Evolutionary conservation across 1,140 invertebrate species (phyloP), one percentile per base, ranked within the genome.

Genomic region (Drosophila murphyi): DNA sequence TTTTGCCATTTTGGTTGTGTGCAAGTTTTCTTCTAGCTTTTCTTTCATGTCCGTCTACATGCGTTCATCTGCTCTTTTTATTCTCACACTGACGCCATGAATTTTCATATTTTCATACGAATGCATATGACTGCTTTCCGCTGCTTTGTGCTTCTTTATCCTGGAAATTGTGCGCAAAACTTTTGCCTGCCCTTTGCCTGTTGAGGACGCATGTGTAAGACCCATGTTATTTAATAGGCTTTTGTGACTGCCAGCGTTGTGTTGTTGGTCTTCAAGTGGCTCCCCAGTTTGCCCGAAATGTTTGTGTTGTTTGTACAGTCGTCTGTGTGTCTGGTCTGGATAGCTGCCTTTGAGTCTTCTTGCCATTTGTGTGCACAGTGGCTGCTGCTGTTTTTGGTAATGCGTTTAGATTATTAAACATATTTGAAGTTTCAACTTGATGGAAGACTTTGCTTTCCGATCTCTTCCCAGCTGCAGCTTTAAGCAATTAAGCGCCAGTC

Each of bases 331-430:
- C 31, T 50, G 8, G 34, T 20, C 0, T 20, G 31, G 10, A 31
- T 10, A 47, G 29, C 35, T 63, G 48, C 57, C 57, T 60, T 60
- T 60, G 43, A 61, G 59, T 29, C 32, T 60, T 51, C 61, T 41
- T 51, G 39, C 10, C 47, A 41, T 61, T 61, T 77, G 74, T 80
- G 47, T 82, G 65, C 79, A 63, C 51, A 80, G 80, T 71, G 80
- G 64, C 68, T 85, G 72, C 77, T 74, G 72, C 80, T 72, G 52
- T 57, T 82, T 63, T 78, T 59, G 57, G 65, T 80, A 88, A 88
- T 83, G 85, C 80, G 85, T 89, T 88, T 71, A 83, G 83, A 80
- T 88, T 89, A 89, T 89, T 88, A 88, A 88, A 89, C 83, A 89
- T 80, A 88, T 88, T 80, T 80, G 80, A 51, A 71, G 37, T 68